Percentiles rank a stretch among this genome's conserved stretches.
These are phyloP conservation scores for Campylomormyrus tamandua DNA, from an alignment of 2,113 vertebrate species.

Conservation along the genomic window DNA sequence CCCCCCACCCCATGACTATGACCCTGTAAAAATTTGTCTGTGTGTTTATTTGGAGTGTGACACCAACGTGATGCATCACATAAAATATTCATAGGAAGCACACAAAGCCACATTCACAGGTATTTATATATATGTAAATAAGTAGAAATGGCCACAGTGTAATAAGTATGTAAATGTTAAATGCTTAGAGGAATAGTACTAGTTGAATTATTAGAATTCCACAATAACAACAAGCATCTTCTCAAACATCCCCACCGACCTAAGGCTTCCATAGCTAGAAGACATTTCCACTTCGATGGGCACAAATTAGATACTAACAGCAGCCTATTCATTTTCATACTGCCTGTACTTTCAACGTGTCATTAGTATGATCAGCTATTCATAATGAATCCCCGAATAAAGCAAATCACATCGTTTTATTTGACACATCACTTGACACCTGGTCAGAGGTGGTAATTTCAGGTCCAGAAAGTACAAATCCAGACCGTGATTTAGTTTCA, in stretches of 20 bases:
- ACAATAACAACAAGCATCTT: background rate
- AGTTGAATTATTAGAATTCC: background rate
- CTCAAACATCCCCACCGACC: background rate
- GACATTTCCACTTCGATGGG: background rate
- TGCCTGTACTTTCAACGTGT: background rate
- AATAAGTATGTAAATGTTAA: constrained; percentile 3
- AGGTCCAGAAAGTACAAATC: no score
- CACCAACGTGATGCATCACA: background rate
- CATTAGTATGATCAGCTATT: background rate
- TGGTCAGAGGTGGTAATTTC: no score
- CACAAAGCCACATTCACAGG: background rate
- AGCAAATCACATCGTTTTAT: background rate
- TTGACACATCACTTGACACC: background rate
- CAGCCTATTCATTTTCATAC: background rate
- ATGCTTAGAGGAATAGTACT: background rate
- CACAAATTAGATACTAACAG: background rate
- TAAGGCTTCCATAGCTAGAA: background rate
- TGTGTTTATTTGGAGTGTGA: background rate
- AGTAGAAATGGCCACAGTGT: background rate
- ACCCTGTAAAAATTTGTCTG: background rate
- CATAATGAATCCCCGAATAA: background rate
- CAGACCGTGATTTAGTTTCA: no score
- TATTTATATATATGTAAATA: background rate
- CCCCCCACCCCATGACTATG: no score
- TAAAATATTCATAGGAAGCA: background rate